Percentiles rank a stretch among this genome's conserved stretches.
These are phyloP conservation scores for Suncus etruscus DNA, from an alignment of 2,113 vertebrate genomes.

Conservation along the genomic window DNA sequence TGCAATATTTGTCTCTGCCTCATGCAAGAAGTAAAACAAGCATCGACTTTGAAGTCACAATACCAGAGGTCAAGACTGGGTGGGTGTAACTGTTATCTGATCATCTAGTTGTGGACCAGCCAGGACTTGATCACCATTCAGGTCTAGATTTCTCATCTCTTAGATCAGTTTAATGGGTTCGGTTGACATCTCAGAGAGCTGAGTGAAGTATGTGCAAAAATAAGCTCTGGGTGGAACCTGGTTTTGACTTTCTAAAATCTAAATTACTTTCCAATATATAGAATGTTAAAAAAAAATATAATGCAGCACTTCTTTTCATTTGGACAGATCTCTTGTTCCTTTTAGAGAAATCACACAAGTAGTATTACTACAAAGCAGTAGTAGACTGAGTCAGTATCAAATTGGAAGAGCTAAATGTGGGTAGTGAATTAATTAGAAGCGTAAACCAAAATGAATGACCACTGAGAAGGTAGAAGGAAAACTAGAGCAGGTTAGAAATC, in stretches of 20 bases:
- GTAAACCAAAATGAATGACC: not conserved
- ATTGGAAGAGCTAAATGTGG: not conserved
- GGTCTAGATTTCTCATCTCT: not conserved
- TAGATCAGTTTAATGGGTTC: not conserved
- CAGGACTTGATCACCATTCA: not conserved
- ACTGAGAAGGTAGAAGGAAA: not conserved
- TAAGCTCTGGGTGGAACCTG: not conserved
- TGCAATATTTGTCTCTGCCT: not conserved
- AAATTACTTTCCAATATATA: not conserved
- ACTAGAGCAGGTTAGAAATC: not conserved
- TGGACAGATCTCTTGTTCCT: not conserved
- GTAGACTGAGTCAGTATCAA: not conserved
- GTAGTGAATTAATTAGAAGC: not conserved
- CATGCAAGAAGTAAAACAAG: not conserved
- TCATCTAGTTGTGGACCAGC: not conserved
- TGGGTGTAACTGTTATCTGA: not conserved
- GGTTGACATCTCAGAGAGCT: slow-evolving; percentile 5
- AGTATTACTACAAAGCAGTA: not conserved
- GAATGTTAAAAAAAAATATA: not conserved
- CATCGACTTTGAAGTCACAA: slow-evolving; percentile 2
- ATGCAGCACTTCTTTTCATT: not conserved
- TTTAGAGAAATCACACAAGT: not conserved
- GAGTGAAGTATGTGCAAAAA: not conserved
- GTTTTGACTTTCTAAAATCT: slow-evolving; percentile 13
- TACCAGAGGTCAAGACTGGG: not conserved